These are phyloP conservation scores for Bufo bufo DNA, from an alignment of 2,113 vertebrate species.

Conservation along the genomic window DNA sequence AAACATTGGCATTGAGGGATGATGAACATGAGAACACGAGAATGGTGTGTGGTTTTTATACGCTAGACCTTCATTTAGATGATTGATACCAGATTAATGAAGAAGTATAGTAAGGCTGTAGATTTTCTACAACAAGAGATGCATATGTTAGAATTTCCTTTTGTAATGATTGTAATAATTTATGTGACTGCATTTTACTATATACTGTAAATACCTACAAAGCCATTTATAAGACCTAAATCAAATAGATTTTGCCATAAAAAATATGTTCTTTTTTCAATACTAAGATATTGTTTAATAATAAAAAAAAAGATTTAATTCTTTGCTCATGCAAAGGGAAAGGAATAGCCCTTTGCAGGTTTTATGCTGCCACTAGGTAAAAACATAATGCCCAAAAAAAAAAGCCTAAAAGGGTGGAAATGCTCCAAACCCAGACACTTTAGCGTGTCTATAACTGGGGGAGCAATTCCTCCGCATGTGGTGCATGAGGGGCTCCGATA, in stretches of 20 bases:
- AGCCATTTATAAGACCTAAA: background rate
- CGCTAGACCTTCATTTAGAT: slow-evolving; percentile 10
- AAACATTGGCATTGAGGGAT: slow-evolving; percentile 17
- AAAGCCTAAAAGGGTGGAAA: no score
- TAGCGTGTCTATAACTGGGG: no score
- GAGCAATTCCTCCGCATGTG: no score
- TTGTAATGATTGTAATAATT: background rate
- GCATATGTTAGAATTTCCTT: background rate
- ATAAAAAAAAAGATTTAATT: no score
- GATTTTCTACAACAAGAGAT: background rate
- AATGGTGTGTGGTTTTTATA: background rate
- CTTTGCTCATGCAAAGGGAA: no score
- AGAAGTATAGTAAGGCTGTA: background rate
- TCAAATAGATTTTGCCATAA: background rate
- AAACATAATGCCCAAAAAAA: no score
- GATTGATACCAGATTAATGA: slow-evolving; percentile 44
- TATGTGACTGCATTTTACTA: background rate
- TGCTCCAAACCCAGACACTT: no score
- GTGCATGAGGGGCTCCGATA: no score
- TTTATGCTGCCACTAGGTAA: no score
- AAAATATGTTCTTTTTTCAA: background rate
- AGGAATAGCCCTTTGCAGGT: no score
- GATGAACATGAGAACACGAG: background rate
- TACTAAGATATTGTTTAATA: no score
- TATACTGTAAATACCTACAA: background rate